phyloP scores from a whole-genome alignment of 2,113 vertebrate species.

The Oryzias curvinotus region DNA sequence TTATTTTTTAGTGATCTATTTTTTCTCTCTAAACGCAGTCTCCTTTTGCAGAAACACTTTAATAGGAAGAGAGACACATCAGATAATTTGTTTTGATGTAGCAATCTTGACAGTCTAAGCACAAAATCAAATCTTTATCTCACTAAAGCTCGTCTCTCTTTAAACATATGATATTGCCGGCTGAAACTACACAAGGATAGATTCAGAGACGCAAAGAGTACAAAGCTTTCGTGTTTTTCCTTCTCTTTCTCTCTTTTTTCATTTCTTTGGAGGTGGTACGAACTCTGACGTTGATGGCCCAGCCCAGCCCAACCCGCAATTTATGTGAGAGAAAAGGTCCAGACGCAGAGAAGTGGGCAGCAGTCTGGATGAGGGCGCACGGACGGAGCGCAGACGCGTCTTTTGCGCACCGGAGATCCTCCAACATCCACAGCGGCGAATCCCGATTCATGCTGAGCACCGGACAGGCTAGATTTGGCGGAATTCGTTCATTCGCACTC shows the following conservation, averaged over 20 bases:
- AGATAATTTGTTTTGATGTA: too few relatives aligned
- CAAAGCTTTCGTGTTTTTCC: background rate
- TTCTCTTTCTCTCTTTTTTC: background rate
- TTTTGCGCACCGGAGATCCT: conserved; percentile 42
- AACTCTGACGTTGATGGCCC: conserved; percentile 58
- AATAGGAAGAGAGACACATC: too few relatives aligned
- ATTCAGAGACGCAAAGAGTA: background rate
- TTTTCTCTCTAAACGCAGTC: too few relatives aligned
- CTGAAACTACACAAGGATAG: background rate
- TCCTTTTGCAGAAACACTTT: too few relatives aligned
- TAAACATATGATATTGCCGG: too few relatives aligned
- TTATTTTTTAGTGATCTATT: too few relatives aligned
- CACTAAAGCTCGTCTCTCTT: too few relatives aligned
- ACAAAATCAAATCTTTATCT: background rate
- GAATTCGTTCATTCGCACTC: too few relatives aligned
- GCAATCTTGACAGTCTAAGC: background rate
- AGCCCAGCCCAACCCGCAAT: conserved; percentile 47
- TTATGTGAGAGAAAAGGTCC: conserved; percentile 40
- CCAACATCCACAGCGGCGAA: conserved; percentile 14
- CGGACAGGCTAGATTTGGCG: background rate
- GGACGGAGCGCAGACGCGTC: conserved; percentile 37
- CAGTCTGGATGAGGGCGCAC: conserved; percentile 27
- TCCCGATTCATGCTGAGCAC: background rate
- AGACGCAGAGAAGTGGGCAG: conserved; percentile 19
- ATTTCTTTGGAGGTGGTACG: conserved; percentile 39